Evolutionary conservation across 2,113 vertebrate genomes (phyloP).

Genomic region (Tragelaphus imberbis): DNA sequence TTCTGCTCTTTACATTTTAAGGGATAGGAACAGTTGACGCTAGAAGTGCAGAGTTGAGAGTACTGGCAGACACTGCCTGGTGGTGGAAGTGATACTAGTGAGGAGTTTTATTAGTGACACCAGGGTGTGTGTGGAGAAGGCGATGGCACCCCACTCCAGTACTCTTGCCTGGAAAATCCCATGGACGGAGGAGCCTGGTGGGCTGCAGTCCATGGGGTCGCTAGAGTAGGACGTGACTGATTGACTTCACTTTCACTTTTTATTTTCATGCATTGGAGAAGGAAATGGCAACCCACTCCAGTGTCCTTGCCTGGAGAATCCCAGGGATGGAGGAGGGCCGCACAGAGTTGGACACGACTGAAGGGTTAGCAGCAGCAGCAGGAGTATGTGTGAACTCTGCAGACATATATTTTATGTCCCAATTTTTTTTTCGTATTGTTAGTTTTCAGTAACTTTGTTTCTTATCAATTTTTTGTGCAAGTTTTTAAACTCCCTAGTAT

Average conservation of each 20-base stretch:
- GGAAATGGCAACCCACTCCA: no score
- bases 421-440: neutral
- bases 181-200: no score
- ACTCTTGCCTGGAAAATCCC: no score
- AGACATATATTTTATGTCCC: neutral
- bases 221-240: no score
- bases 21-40: neutral
- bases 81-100: neutral
- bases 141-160: no score
- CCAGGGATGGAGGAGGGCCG: no score
- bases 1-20: neutral
- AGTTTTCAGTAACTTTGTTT: neutral
- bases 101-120: neutral
- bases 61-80: neutral
- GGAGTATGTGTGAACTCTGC: neutral
- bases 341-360: no score
- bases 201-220: no score
- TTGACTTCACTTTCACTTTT: no score
- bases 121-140: neutral
- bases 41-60: neutral
- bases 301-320: no score
- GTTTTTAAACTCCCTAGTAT: neutral
- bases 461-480: neutral
- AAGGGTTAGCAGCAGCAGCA: no score
- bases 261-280: no score